Conservation (phyloP, 2,797 vertebrate genomes). For the Scarus forsteni region DNA sequence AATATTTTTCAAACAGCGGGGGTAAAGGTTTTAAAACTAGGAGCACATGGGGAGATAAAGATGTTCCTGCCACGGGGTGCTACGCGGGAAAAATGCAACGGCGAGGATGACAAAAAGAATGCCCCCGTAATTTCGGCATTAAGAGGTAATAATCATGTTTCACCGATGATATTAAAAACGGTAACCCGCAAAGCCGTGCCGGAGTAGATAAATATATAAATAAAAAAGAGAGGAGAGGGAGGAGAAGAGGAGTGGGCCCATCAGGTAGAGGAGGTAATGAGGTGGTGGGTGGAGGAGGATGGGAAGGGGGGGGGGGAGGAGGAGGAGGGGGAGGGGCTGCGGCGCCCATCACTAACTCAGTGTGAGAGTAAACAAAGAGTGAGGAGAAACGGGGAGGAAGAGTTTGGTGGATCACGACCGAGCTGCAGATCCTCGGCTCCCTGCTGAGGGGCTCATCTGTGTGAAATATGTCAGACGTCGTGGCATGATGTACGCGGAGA, state of each 20-base stretch:
- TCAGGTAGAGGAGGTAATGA: constrained; percentile 85
- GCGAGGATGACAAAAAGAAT: constrained; percentile 85
- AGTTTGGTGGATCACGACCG: constrained; percentile 72
- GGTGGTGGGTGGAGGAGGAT: constrained; percentile 56
- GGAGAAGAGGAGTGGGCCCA: constrained; percentile 62
- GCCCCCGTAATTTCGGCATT: constrained; percentile 99
- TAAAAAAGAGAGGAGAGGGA: constrained; percentile 58
- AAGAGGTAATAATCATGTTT: constrained; percentile 99
- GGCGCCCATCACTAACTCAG: constrained; percentile 78
- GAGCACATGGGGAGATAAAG: constrained; percentile 99
- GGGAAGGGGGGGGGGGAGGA: background rate
- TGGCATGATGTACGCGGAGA: background rate
- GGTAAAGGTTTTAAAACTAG: constrained; percentile 99
- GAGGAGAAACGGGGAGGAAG: constrained; percentile 50
- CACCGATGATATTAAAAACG: constrained; percentile 99
- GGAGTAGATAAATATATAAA: constrained; percentile 86
- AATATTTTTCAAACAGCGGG: constrained; percentile 99
- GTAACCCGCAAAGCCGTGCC: constrained; percentile 95
- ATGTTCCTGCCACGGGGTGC: constrained; percentile 99
- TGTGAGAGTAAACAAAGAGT: constrained; percentile 84
- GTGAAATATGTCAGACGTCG: constrained; percentile 40
- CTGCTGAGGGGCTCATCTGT: constrained; percentile 47
- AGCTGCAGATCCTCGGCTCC: constrained; percentile 54
- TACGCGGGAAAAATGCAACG: constrained; percentile 91
- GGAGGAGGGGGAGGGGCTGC: constrained; percentile 25